A percentile compares a stretch with the other conserved stretches of the same genome.
Evolutionary conservation across 2,113 vertebrate species (phyloP).

Genomic region (Neopipo cinnamomea): DNA sequence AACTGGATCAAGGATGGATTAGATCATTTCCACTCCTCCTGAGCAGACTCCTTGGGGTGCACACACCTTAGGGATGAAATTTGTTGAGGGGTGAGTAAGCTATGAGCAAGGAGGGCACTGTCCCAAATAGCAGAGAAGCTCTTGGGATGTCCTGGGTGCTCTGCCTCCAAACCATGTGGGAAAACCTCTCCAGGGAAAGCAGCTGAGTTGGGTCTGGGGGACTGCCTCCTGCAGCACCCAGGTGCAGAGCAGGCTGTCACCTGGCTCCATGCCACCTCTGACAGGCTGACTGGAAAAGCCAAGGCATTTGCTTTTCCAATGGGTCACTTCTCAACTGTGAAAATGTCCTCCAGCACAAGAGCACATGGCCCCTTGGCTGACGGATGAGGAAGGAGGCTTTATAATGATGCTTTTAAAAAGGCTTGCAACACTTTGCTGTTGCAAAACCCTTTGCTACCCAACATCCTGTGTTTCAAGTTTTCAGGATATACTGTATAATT

Average conservation of each 20-base stretch:
- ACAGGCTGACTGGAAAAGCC: background rate
- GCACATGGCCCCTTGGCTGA: background rate
- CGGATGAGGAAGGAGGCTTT: background rate
- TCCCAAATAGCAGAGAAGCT: background rate
- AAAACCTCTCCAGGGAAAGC: background rate
- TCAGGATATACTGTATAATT: background rate
- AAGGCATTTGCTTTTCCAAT: background rate
- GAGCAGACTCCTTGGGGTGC: background rate
- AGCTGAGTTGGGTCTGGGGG: background rate
- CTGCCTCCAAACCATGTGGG: rapidly evolving
- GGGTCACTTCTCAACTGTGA: background rate
- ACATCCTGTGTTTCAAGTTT: background rate
- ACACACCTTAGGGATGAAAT: background rate
- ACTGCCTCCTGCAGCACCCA: background rate
- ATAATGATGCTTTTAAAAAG: background rate
- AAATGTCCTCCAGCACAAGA: background rate
- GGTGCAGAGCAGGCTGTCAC: background rate
- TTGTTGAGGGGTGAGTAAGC: background rate
- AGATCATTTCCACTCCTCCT: background rate
- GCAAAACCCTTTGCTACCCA: background rate
- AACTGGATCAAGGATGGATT: background rate
- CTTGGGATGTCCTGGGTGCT: background rate
- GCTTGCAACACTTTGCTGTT: background rate
- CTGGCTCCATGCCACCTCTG: background rate
- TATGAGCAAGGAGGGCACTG: background rate